A percentile compares a stretch with the other conserved stretches of the same genome.
These are phyloP conservation scores for Azorinus chamasolen DNA, from an alignment of 2,888 invertebrate genomes.

Conservation along the genomic window DNA sequence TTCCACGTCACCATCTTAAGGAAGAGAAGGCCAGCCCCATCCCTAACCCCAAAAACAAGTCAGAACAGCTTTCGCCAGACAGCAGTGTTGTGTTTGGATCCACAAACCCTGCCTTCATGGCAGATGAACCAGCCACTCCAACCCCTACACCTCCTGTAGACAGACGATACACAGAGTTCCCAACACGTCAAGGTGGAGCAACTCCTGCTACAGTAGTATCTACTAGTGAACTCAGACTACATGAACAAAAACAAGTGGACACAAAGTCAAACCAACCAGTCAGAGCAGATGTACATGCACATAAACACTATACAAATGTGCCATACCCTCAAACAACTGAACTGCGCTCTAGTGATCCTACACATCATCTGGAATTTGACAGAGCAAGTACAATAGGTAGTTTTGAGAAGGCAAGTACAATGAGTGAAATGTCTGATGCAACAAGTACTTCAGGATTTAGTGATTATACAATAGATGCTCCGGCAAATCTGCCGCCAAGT, in stretches of 20 bases:
- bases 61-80: constrained; percentile 60
- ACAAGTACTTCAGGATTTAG: constrained; percentile 62
- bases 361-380: constrained; percentile 43
- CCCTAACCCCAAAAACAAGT: constrained; percentile 42
- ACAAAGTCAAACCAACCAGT: constrained; percentile 19
- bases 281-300: constrained; percentile 14
- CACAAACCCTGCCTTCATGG: constrained; percentile 51
- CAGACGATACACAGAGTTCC: constrained; percentile 61
- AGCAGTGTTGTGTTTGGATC: constrained; percentile 64
- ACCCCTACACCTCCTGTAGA: constrained; percentile 54
- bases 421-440: constrained; percentile 62
- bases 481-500: constrained; percentile 62
- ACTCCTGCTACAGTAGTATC: constrained; percentile 24
- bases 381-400: constrained; percentile 58
- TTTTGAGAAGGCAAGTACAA: constrained; percentile 62
- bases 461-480: constrained; percentile 52
- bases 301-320: constrained; percentile 50
- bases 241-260: constrained; percentile 44
- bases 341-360: constrained; percentile 26
- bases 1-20: constrained; percentile 50
- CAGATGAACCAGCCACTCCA: constrained; percentile 44
- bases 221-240: constrained; percentile 50
- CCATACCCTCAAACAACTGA: constrained; percentile 32
- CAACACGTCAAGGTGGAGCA: constrained; percentile 35
- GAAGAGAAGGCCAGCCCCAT: constrained; percentile 61